Conservation (phyloP, 2,888 invertebrate genomes). For the Cryptocheilus praepositus region DNA sequence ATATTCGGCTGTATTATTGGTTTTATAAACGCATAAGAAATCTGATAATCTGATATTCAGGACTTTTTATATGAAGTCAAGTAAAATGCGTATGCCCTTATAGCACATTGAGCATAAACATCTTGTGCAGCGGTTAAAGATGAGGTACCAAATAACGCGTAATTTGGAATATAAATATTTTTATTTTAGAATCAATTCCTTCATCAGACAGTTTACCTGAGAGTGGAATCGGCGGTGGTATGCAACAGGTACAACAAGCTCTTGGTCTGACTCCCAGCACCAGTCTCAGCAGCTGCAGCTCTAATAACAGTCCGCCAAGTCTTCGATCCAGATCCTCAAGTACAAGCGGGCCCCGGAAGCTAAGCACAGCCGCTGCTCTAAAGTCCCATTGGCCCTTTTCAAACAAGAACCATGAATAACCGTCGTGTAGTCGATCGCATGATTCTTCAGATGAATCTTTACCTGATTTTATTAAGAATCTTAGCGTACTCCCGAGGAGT, state of each 20-base stretch:
- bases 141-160: not conserved
- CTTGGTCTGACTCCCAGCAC: slow-evolving; percentile 75
- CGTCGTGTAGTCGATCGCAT: not conserved
- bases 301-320: slow-evolving; percentile 71
- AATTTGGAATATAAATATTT: not conserved
- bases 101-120: too few relatives aligned
- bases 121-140: too few relatives aligned
- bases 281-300: slow-evolving; percentile 73
- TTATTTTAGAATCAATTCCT: slow-evolving; percentile 67
- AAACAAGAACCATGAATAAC: slow-evolving; percentile 61
- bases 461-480: slow-evolving; percentile 12
- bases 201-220: slow-evolving; percentile 60
- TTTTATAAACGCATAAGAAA: too few relatives aligned
- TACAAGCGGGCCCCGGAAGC: slow-evolving; percentile 69
- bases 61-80: too few relatives aligned
- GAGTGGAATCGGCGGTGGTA: slow-evolving; percentile 17
- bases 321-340: slow-evolving; percentile 73
- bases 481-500: too few relatives aligned
- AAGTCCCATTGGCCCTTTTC: slow-evolving; percentile 71
- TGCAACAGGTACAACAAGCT: slow-evolving; percentile 67
- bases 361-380: slow-evolving; percentile 60
- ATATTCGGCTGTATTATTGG: too few relatives aligned
- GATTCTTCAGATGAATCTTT: slow-evolving; percentile 7
- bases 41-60: too few relatives aligned
- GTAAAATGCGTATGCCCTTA: too few relatives aligned